A percentile compares a stretch with the other conserved stretches of the same genome.
These are phyloP conservation scores for Perognathus longimembris DNA, from an alignment of 2,113 vertebrate species.

Conservation along the genomic window DNA sequence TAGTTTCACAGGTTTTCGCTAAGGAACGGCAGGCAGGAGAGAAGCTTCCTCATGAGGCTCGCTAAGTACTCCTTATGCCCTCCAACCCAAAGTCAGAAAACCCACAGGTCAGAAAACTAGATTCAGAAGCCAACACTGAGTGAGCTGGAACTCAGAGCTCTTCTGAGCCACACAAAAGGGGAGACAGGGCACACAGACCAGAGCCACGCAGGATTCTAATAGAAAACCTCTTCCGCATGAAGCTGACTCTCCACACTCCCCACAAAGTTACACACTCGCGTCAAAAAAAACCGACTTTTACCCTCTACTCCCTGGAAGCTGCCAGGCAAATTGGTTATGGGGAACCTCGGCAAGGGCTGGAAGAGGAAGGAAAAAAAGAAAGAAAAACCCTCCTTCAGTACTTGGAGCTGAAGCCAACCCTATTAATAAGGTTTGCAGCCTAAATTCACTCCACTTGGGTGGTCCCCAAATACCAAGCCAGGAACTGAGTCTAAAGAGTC, in stretches of 20 bases:
- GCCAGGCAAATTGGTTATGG: constrained; percentile 1
- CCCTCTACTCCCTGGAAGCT: neutral
- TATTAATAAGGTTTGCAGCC: constrained; percentile 64
- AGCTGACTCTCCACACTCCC: neutral
- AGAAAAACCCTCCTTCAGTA: neutral
- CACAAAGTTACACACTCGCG: neutral
- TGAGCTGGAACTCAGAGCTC: neutral
- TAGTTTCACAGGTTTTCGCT: neutral
- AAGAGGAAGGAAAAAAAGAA: too few relatives aligned
- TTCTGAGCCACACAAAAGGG: neutral
- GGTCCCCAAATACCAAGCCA: constrained; percentile 60
- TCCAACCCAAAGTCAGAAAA: constrained; percentile 34
- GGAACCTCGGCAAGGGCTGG: constrained; percentile 40
- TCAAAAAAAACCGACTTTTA: neutral
- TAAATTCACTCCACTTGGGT: constrained; percentile 65
- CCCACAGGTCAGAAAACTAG: neutral
- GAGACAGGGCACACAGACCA: neutral
- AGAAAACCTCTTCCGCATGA: neutral
- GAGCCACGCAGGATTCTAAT: neutral
- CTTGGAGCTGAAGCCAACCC: constrained; percentile 49
- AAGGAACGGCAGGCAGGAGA: neutral
- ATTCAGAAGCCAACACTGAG: neutral
- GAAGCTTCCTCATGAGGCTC: neutral
- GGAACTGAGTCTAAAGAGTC: constrained; percentile 71
- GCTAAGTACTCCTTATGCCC: neutral